A percentile compares a stretch with the other conserved stretches of the same genome.
Evolutionary conservation across 2,797 vertebrate species (phyloP).

Genomic region (Champsocephalus gunnari): DNA sequence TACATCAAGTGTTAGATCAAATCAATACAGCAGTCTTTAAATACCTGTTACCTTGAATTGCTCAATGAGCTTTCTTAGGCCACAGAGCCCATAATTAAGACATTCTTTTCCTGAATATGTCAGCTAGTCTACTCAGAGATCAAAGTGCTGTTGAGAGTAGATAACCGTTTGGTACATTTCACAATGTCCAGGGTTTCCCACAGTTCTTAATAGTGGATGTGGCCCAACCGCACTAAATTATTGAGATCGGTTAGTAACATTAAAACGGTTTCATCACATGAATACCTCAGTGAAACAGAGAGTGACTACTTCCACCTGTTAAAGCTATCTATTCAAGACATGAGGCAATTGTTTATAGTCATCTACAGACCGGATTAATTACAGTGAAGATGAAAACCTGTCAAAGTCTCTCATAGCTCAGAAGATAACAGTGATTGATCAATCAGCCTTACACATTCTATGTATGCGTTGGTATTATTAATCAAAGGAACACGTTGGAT

Average conservation of each 20-base stretch:
- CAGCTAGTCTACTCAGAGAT: too few relatives aligned
- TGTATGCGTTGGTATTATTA: slow-evolving; percentile 24
- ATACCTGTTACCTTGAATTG: not conserved
- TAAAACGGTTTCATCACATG: slow-evolving; percentile 11
- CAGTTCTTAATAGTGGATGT: not conserved
- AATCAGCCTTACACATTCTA: slow-evolving; percentile 2
- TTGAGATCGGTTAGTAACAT: slow-evolving; percentile 1
- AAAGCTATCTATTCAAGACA: not conserved
- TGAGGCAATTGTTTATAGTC: slow-evolving; percentile 20
- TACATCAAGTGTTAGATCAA: slow-evolving; percentile 28
- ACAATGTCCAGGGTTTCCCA: not conserved
- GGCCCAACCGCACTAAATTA: slow-evolving; percentile 8
- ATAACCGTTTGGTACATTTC: not conserved
- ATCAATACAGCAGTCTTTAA: slow-evolving; percentile 21
- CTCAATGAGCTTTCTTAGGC: not conserved
- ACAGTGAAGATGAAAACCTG: slow-evolving; percentile 13
- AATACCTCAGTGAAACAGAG: slow-evolving; percentile 13
- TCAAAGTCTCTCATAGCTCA: slow-evolving; percentile 31
- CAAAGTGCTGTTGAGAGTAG: too few relatives aligned
- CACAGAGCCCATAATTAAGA: not conserved
- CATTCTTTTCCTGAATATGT: too few relatives aligned
- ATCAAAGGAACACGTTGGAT: slow-evolving; percentile 31
- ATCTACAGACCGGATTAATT: slow-evolving; percentile 33
- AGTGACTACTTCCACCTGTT: not conserved
- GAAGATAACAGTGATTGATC: slow-evolving; percentile 38